Evolutionary conservation across 2,888 invertebrate species (phyloP).

Genomic region (Lasioglossum oenotherae): DNA sequence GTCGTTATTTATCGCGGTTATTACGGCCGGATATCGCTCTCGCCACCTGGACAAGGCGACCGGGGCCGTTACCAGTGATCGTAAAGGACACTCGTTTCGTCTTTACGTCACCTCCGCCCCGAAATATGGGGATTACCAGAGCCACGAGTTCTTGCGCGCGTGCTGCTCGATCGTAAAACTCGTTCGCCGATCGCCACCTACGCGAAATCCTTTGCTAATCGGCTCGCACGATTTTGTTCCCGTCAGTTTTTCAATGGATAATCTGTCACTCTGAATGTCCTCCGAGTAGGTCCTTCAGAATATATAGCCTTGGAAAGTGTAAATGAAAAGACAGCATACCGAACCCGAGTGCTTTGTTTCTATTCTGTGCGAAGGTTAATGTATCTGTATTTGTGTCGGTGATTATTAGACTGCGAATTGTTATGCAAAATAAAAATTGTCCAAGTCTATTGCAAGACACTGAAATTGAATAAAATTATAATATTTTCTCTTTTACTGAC

Average conservation of each 20-base stretch:
- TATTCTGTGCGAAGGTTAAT: no score
- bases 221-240: background rate
- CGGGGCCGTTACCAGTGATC: conserved; percentile 53
- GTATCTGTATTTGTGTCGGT: no score
- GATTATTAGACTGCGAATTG: no score
- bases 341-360: no score
- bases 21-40: conserved; percentile 44
- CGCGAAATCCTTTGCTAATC: background rate
- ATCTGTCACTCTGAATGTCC: no score
- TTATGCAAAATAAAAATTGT: no score
- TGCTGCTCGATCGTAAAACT: conserved; percentile 52
- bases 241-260: background rate
- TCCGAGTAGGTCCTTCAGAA: no score
- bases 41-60: conserved; percentile 47
- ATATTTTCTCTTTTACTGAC: no score
- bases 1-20: conserved; percentile 58
- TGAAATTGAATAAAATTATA: no score
- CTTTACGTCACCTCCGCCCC: conserved; percentile 39
- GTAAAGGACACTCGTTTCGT: conserved; percentile 59
- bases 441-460: no score
- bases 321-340: no score
- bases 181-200: conserved; percentile 10
- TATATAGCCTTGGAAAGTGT: no score
- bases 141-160: conserved; percentile 37
- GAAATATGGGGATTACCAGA: conserved; percentile 37